These are phyloP conservation scores for Trimorus sp. DNA, from an alignment of 2,888 invertebrate genomes.

Conservation along the genomic window DNA sequence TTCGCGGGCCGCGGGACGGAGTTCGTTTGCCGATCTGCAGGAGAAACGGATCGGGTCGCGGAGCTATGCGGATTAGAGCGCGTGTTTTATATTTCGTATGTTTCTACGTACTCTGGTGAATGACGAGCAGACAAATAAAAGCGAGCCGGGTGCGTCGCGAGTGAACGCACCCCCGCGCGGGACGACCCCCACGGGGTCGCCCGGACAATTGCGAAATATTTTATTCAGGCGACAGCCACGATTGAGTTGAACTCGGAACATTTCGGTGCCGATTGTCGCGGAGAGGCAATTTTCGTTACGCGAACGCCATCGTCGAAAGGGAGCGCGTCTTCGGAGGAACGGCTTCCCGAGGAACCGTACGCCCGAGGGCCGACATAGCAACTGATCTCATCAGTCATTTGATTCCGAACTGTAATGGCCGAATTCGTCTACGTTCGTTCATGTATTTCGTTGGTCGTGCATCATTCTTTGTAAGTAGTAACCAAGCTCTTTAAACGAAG, in stretches of 20 bases:
- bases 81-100: constrained; percentile 57
- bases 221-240: no score
- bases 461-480: constrained; percentile 30
- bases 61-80: constrained; percentile 9
- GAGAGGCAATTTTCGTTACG: no score
- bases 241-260: no score
- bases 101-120: constrained; percentile 48
- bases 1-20: constrained; percentile 10
- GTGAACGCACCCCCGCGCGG: constrained; percentile 30
- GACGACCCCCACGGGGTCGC: background rate
- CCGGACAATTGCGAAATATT: no score
- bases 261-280: no score
- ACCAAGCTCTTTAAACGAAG: constrained; percentile 33
- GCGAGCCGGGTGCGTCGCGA: constrained; percentile 15
- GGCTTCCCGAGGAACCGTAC: no score
- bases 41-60: constrained; percentile 40
- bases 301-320: no score
- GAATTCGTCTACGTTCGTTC: constrained; percentile 15
- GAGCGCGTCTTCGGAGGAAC: no score
- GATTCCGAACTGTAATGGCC: constrained; percentile 5
- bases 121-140: constrained; percentile 23
- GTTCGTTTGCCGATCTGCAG: background rate
- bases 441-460: constrained; percentile 25
- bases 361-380: no score
- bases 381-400: no score